These are phyloP conservation scores for Pomatostomus ruficeps DNA, from an alignment of 2,113 vertebrate species.

Conservation along the genomic window DNA sequence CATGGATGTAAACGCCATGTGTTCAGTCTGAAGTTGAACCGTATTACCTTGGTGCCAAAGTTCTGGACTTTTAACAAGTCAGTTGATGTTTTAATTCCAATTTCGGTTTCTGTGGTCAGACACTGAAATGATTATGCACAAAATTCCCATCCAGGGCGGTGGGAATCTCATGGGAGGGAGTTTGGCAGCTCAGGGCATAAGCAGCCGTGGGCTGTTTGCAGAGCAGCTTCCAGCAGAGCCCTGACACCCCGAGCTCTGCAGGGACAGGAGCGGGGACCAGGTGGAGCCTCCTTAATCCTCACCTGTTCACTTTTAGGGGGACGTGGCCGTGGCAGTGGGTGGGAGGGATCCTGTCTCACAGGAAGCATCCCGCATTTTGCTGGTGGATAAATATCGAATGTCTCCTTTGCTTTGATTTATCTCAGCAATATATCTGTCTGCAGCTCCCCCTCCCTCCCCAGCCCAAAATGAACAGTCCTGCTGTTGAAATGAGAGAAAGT, in stretches of 20 bases:
- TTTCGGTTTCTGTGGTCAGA: slow-evolving; percentile 59
- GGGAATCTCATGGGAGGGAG: slow-evolving; percentile 19
- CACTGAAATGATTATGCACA: neutral
- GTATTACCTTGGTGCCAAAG: slow-evolving; percentile 31
- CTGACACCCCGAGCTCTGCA: neutral
- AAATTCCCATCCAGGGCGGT: slow-evolving; percentile 35
- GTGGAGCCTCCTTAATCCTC: neutral
- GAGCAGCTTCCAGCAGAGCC: neutral
- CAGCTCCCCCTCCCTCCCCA: neutral
- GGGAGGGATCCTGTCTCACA: neutral
- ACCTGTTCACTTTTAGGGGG: neutral
- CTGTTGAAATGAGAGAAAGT: slow-evolving; percentile 28
- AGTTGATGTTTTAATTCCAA: slow-evolving; percentile 49
- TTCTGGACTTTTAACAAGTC: slow-evolving; percentile 39
- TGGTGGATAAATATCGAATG: neutral
- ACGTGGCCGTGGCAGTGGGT: neutral
- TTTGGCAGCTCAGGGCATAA: slow-evolving; percentile 25
- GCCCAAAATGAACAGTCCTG: neutral
- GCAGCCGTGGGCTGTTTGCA: neutral
- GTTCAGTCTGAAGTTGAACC: neutral
- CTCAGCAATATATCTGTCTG: neutral
- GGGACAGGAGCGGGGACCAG: neutral
- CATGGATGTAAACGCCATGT: neutral
- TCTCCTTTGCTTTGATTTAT: neutral
- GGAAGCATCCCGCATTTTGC: neutral